Evolutionary conservation across 64 coral and sea anemone genomes (phyloP), one percentile per base, ranked within the genome.

Genomic region (Trachythela sp.): DNA sequence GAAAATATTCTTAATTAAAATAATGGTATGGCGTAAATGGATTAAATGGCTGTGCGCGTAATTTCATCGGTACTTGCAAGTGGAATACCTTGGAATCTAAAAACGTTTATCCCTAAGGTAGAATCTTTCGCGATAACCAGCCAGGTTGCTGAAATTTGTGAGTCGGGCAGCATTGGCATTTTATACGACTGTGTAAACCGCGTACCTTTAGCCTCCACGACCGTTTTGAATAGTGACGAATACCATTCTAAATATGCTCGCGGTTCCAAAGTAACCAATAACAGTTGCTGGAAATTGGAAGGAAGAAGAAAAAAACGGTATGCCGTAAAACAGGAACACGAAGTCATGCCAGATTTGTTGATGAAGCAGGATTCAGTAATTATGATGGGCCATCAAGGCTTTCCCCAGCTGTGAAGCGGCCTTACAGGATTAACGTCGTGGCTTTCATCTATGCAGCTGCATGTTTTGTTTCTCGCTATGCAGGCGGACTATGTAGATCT

Each of bases 91-190:
- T 5, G 71, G 71, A 77, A 77, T 77, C 71, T 77, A 77, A 32
- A 77, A 77, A 77, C 30, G 29, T 77, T 77, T n/a, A 77, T 77
- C 32, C 29, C 71, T 35, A 77, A 77, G 31, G 71, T 77, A 77
- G 71, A 77, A 77, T 34, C 31, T 77, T 77, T 77, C 26, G 71
- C 71, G 29, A 77, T 2, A 77, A 77, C 71, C 59, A 22, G 15
- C 59, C 3, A 68, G 59, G 59, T 68, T 3, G 59, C 59, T 68
- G 15, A 6, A 68, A 68, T 68, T n/a, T 68, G 59, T 68, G 59
- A 68, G 59, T 14, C 59, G 15, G 59, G 59, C 59, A 22, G 29
- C 2, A 77, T 77, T 77, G 71, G 71, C 29, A 77, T 77, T 2
- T 4, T 77, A n/a, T 77, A 77, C 29, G 71, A 77, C 17, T 77